Evolutionary conservation across 2,888 invertebrate species (phyloP), one percentile per base, ranked within the genome.

Genomic region (Dynastes tityus): DNA sequence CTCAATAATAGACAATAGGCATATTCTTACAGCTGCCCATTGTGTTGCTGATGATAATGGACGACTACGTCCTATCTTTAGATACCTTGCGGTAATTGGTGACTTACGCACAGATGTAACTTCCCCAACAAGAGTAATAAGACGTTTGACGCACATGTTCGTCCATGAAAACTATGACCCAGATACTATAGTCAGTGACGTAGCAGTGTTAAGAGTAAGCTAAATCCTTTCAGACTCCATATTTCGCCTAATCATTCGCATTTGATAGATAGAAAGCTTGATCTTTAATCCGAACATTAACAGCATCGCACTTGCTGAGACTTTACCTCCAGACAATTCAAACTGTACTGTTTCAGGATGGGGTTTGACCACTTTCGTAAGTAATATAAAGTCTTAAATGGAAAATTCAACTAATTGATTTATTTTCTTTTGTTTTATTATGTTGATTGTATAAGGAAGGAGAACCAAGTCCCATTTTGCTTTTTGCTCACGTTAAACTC

Each of bases 331-430:
- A 16, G 40, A 29, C 1, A 32, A 27, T 27, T 70, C 77, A 51
- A 8, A 29, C 6, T 81, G 81, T 32, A 40, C 29, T 3, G 64
- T 80, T 6, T 81, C 81, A 5, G 81, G 81, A 40, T 81, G 81
- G 81, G 81, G 81, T 45, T 22, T 65, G 32, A 51, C 75, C 13
- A 13, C 22, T 5, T 29, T 51, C 1, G 68, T 68, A 27, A 78
- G 80, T 76, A 79, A 71, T 61, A 8, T 27, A 27, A 61, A 11
- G 2, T 61, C 9, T 61, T 53, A 53, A 9, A 13, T 51, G 51
- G 13, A 51, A n/a, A 53, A 16, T 53, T 53, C n/a, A 6, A n/a
- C n/a, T 53, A n/a, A 53, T 5, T 16, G n/a, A 53, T 37, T 4
- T 37, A 5, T 37, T 37, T 37, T 5, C n/a, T n/a, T 11, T 49